Conservation (phyloP, 2,113 vertebrate genomes). For the Saccopteryx bilineata region DNA sequence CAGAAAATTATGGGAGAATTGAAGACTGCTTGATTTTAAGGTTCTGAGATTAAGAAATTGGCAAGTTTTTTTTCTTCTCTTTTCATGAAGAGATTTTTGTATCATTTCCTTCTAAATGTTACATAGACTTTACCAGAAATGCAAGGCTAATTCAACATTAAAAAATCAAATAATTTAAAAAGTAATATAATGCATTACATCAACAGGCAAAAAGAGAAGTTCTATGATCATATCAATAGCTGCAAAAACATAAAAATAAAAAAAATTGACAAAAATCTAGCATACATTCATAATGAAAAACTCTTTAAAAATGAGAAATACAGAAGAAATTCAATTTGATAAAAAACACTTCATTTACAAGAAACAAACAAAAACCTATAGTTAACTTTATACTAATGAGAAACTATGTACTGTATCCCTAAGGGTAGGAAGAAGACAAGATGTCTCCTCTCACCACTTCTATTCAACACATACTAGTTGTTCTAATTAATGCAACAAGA, state of each 20-base stretch:
- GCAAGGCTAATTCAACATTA: neutral
- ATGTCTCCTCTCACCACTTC: neutral
- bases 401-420: neutral
- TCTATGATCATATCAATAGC: neutral
- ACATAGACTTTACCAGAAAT: neutral
- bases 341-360: neutral
- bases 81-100: neutral
- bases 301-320: neutral
- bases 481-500: neutral
- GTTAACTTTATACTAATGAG: neutral
- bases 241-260: neutral
- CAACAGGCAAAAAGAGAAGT: neutral
- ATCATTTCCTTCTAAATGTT: neutral
- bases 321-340: neutral
- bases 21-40: neutral
- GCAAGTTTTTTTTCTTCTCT: neutral
- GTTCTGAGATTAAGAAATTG: neutral
- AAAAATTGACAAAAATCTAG: neutral
- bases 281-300: neutral
- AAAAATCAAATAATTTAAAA: slow-evolving; percentile 29
- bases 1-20: neutral
- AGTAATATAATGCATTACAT: neutral
- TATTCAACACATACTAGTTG: neutral
- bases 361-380: neutral
- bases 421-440: neutral